phyloP scores from a whole-genome alignment of 2,797 vertebrate species.

The Poeciliopsis paucimaculata region DNA sequence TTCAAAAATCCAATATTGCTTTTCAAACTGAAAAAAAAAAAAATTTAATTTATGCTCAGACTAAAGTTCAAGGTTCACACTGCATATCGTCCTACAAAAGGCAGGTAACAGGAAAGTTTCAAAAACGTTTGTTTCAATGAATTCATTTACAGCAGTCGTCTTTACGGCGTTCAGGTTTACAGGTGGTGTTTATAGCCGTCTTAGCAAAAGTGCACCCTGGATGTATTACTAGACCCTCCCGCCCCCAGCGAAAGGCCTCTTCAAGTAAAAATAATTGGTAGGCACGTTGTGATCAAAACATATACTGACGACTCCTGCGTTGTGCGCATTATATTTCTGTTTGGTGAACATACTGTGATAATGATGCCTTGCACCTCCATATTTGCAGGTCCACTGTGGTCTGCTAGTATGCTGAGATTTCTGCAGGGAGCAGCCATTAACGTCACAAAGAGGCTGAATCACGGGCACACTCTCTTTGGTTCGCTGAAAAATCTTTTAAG shows the following conservation, averaged over 20 bases:
- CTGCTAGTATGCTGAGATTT: constrained; percentile 21
- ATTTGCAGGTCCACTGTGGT: not conserved
- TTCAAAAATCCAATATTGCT: not conserved
- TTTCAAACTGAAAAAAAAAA: not conserved
- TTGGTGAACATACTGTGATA: not conserved
- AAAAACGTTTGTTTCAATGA: not conserved
- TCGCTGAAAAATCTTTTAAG: constrained; percentile 3
- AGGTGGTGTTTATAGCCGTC: not conserved
- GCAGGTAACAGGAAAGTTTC: not conserved
- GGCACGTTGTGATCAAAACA: not conserved
- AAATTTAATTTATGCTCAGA: not conserved
- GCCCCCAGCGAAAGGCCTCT: not conserved
- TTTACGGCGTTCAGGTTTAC: not conserved
- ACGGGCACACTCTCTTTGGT: not conserved
- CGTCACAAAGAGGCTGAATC: not conserved
- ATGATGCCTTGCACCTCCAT: not conserved
- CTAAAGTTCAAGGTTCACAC: constrained; percentile 2
- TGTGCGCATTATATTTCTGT: not conserved
- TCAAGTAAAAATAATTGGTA: constrained; percentile 1
- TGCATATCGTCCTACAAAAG: not conserved
- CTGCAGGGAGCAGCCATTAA: constrained; percentile 14
- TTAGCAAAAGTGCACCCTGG: not conserved
- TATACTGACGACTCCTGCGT: not conserved
- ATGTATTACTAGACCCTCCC: not conserved
- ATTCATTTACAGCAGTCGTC: not conserved